Percentiles rank a stretch among this genome's conserved stretches.
Conservation (phyloP, 2,888 invertebrate genomes). For the Agonopterix alstromeriana region DNA sequence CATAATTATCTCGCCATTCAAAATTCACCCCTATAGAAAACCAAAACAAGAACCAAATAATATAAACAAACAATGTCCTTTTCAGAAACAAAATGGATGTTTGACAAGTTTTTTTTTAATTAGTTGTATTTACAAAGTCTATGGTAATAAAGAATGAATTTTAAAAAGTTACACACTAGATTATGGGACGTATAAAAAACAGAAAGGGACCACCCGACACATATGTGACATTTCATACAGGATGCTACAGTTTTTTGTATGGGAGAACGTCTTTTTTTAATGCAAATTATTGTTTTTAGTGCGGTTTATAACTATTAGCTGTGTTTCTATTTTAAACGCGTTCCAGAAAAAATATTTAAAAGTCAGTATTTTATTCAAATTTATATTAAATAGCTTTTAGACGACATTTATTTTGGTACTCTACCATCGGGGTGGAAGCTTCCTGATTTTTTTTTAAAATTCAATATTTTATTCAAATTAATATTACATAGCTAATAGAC, state of each 20-base stretch:
- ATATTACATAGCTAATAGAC: too few species aligned
- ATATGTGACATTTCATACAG: conserved; percentile 30
- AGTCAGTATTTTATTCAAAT: too few species aligned
- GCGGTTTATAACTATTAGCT: background rate
- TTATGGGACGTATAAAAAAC: conserved; percentile 25
- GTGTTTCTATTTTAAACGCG: background rate
- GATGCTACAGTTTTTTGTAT: conserved; percentile 7
- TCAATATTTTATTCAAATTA: too few species aligned
- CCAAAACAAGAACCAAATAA: background rate
- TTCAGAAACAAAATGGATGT: conserved; percentile 12
- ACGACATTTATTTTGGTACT: too few species aligned
- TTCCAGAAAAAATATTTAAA: too few species aligned
- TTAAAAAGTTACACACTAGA: conserved; percentile 11
- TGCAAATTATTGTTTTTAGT: background rate
- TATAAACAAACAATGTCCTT: conserved; percentile 1
- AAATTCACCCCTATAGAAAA: background rate
- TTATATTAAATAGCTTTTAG: too few species aligned
- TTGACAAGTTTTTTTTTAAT: conserved; percentile 13
- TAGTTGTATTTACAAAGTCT: conserved; percentile 4
- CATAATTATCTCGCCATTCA: too few species aligned
- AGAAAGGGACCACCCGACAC: conserved; percentile 46
- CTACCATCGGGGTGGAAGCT: too few species aligned
- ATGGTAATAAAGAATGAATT: conserved; percentile 16
- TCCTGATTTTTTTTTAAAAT: too few species aligned
- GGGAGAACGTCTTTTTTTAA: too few species aligned